Conservation (phyloP, 2,113 vertebrate genomes). For the Sialia sialis region DNA sequence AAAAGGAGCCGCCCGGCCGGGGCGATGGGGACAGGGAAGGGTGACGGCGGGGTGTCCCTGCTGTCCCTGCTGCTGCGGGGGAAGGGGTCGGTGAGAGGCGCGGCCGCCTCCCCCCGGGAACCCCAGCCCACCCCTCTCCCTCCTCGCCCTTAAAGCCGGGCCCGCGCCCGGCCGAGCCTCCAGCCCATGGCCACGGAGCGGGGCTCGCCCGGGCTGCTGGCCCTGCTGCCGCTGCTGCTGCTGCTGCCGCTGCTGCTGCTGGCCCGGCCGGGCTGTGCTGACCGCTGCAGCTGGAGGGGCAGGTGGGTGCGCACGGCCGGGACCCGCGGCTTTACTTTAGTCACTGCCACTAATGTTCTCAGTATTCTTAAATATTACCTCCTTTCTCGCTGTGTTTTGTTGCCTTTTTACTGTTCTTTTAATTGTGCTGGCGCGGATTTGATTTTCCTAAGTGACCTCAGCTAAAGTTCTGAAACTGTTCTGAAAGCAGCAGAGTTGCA, state of each 20-base stretch:
- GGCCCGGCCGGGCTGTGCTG: no score
- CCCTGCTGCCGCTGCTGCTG: no score
- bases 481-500: neutral
- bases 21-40: neutral
- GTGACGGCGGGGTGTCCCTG: neutral
- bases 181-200: no score
- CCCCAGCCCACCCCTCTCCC: no score
- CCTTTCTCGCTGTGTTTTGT: neutral
- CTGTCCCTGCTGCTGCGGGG: no score
- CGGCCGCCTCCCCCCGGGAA: no score
- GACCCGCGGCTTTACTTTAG: neutral
- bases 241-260: no score
- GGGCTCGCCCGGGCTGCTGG: no score
- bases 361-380: accelerated
- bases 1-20: neutral
- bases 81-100: no score
- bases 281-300: no score
- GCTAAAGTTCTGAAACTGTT: neutral
- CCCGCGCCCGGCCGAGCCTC: no score
- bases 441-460: accelerated
- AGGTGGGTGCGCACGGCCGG: neutral
- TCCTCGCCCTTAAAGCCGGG: no score
- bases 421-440: accelerated
- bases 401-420: neutral
- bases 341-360: neutral